A percentile compares a stretch with the other conserved stretches of the same genome.
Conservation (phyloP, 2,113 vertebrate species). For the Carassius carassius region DNA sequence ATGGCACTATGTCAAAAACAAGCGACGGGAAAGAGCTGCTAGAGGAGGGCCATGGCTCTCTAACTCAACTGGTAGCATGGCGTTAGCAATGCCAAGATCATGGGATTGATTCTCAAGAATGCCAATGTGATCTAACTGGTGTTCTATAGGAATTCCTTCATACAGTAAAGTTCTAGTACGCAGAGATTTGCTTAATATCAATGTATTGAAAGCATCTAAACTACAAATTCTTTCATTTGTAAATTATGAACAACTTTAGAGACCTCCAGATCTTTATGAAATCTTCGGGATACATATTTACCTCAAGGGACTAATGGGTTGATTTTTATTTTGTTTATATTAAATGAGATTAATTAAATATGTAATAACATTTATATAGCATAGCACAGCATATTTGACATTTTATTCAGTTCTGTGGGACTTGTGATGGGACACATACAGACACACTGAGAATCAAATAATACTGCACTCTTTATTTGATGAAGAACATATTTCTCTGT, state of each 20-base stretch:
- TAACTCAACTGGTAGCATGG: not conserved
- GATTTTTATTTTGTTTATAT: too few species aligned
- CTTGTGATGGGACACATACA: too few species aligned
- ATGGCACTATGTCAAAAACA: not conserved
- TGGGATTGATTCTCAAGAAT: not conserved
- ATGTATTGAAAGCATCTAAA: not conserved
- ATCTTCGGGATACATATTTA: too few species aligned
- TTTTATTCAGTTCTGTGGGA: too few species aligned
- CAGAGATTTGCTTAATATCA: not conserved
- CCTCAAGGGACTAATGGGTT: too few species aligned
- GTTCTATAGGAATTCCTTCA: not conserved
- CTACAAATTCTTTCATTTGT: not conserved
- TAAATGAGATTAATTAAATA: too few species aligned
- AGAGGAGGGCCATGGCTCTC: not conserved
- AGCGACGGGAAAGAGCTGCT: not conserved
- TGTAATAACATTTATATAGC: not conserved
- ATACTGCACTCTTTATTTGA: not conserved
- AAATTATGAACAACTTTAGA: too few species aligned
- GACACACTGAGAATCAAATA: not conserved
- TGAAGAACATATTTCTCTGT: not conserved
- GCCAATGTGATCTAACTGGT: not conserved
- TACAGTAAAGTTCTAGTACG: not conserved
- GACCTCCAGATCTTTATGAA: too few species aligned
- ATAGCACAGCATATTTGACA: not conserved
- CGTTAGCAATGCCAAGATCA: not conserved